phyloP scores from a whole-genome alignment of 2,113 vertebrate genomes.

The Brachyhypopomus occidentalis region DNA sequence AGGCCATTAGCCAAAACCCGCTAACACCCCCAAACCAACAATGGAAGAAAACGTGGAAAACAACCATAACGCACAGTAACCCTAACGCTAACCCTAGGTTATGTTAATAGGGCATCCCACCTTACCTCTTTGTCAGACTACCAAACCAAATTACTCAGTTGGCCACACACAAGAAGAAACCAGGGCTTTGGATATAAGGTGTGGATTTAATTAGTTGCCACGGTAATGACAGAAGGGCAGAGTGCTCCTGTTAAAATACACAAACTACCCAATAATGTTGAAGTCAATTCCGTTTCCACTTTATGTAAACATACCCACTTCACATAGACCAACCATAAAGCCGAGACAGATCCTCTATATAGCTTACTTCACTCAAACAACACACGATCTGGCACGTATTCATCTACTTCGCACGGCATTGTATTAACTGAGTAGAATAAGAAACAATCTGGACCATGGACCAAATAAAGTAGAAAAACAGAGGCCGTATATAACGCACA shows the following conservation, averaged over 20 bases:
- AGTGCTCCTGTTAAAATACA: slow-evolving; percentile 43
- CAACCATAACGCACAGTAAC: slow-evolving; percentile 33
- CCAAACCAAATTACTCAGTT: slow-evolving; percentile 41
- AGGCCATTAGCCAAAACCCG: slow-evolving; percentile 55
- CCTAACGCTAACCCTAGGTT: too few relatives aligned
- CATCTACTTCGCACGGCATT: not conserved
- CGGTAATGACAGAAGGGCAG: slow-evolving; percentile 39
- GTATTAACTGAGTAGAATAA: not conserved
- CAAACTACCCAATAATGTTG: slow-evolving; percentile 37
- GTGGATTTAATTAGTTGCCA: slow-evolving; percentile 55
- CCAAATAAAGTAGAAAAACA: slow-evolving; percentile 17
- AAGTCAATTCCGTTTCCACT: slow-evolving; percentile 12
- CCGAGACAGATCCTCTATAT: not conserved
- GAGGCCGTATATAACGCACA: not conserved
- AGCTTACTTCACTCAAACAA: not conserved
- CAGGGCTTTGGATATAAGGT: slow-evolving; percentile 11
- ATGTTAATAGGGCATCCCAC: slow-evolving; percentile 27
- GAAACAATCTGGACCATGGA: not conserved
- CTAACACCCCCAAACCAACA: slow-evolving; percentile 56
- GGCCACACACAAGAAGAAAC: slow-evolving; percentile 30
- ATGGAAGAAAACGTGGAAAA: slow-evolving; percentile 41
- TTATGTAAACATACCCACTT: slow-evolving; percentile 4
- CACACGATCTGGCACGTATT: not conserved
- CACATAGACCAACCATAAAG: not conserved
- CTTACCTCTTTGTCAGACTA: slow-evolving; percentile 17